Conservation (phyloP, 2,797 vertebrate genomes). For the Mormyrops attenuatus region DNA sequence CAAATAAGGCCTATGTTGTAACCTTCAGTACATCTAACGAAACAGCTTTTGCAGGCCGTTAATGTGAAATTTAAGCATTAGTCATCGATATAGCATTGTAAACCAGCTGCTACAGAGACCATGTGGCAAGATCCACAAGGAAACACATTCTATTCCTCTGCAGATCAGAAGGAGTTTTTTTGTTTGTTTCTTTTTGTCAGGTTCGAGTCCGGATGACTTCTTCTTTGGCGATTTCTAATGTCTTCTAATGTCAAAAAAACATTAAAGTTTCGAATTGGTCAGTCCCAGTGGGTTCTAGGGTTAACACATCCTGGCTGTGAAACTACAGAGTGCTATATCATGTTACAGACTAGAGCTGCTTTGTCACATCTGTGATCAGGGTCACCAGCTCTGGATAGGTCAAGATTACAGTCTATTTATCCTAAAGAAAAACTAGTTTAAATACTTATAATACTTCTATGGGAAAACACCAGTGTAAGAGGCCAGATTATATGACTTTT, state of each 20-base stretch:
- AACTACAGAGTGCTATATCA: background rate
- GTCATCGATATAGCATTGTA: slow-evolving; percentile 8
- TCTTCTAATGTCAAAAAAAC: background rate
- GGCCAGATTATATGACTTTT: background rate
- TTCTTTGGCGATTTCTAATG: background rate
- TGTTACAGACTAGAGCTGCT: background rate
- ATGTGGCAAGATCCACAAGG: background rate
- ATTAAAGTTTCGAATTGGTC: background rate
- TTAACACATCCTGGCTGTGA: background rate
- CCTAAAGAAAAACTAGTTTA: background rate
- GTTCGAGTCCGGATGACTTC: background rate
- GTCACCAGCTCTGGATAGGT: background rate
- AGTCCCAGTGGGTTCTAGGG: background rate
- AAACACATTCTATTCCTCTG: background rate
- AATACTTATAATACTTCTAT: background rate
- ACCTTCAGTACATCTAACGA: background rate
- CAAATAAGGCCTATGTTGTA: background rate
- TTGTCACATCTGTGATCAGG: background rate
- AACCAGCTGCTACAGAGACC: background rate
- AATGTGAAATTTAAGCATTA: slow-evolving; percentile 11
- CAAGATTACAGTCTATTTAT: background rate
- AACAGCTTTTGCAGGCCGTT: background rate
- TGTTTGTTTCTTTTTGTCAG: background rate
- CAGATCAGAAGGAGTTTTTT: background rate
- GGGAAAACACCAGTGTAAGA: background rate